Conservation (phyloP, 2,797 vertebrate genomes). For the Artibeus lituratus region DNA sequence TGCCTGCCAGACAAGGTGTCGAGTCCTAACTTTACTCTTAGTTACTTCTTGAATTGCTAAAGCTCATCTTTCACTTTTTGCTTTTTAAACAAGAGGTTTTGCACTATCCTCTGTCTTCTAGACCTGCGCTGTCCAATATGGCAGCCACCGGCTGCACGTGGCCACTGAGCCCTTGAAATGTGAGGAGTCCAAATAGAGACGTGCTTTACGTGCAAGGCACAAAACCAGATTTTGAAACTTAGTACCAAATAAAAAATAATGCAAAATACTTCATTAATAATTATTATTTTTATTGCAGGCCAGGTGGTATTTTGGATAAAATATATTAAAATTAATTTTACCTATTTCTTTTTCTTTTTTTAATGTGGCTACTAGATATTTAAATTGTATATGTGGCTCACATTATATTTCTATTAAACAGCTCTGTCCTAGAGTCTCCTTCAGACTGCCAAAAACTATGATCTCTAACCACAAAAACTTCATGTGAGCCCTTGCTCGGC, state of each 20-base stretch:
- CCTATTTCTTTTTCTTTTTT: constrained; percentile 43
- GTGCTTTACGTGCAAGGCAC: neutral
- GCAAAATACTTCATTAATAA: constrained; percentile 31
- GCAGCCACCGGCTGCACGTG: neutral
- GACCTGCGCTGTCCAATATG: neutral
- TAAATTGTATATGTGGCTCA: constrained; percentile 8
- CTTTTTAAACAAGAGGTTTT: constrained; percentile 41
- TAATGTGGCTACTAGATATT: constrained; percentile 23
- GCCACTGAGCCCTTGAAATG: neutral
- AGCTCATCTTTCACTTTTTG: neutral
- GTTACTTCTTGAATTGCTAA: constrained; percentile 36
- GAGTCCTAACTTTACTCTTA: constrained; percentile 27
- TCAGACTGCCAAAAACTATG: constrained; percentile 51
- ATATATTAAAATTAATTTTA: constrained; percentile 51
- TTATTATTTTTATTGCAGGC: neutral
- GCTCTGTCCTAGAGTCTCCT: constrained; percentile 5
- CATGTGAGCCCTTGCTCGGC: constrained; percentile 50
- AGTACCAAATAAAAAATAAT: constrained; percentile 44
- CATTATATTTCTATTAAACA: constrained; percentile 21
- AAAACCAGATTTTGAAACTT: neutral
- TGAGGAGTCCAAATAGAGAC: neutral
- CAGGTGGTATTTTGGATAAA: constrained; percentile 41
- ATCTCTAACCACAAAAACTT: constrained; percentile 42
- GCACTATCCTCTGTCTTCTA: neutral
- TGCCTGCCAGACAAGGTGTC: neutral